phyloP scores from a whole-genome alignment of 2,888 invertebrate species.

The Liposcelis brunnea region DNA sequence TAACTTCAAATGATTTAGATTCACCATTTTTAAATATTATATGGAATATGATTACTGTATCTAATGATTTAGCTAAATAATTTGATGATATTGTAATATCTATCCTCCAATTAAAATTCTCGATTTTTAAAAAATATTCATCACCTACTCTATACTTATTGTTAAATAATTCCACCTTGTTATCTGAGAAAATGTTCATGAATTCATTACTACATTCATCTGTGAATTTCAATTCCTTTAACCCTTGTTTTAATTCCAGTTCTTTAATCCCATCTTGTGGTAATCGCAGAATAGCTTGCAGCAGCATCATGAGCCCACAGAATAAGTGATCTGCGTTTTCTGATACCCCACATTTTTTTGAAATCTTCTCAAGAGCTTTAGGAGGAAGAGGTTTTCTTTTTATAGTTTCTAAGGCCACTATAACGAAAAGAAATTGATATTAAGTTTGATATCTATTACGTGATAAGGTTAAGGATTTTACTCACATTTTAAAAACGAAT shows the following conservation, averaged over 20 bases:
- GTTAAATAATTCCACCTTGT: not conserved
- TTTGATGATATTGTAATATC: not conserved
- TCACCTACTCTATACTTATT: not conserved
- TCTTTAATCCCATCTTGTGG: not conserved
- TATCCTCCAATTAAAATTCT: not conserved
- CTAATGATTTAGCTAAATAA: not conserved
- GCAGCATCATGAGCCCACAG: not conserved
- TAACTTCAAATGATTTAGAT: slow-evolving; percentile 1
- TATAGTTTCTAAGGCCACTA: not conserved
- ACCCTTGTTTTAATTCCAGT: not conserved
- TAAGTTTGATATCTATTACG: not conserved
- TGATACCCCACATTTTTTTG: not conserved
- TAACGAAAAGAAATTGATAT: not conserved
- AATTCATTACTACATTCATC: not conserved
- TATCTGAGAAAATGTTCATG: not conserved
- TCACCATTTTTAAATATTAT: not conserved
- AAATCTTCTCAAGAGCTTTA: not conserved
- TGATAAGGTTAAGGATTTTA: too few relatives aligned
- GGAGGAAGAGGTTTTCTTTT: not conserved
- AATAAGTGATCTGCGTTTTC: not conserved
- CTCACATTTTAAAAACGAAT: too few relatives aligned
- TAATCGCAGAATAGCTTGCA: not conserved
- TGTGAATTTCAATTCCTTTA: not conserved
- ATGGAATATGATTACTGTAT: not conserved
- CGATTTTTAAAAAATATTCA: not conserved